A percentile compares a stretch with the other conserved stretches of the same genome.
These are phyloP conservation scores for Pheosia gnoma DNA, from an alignment of 2,888 invertebrate genomes.

Conservation along the genomic window DNA sequence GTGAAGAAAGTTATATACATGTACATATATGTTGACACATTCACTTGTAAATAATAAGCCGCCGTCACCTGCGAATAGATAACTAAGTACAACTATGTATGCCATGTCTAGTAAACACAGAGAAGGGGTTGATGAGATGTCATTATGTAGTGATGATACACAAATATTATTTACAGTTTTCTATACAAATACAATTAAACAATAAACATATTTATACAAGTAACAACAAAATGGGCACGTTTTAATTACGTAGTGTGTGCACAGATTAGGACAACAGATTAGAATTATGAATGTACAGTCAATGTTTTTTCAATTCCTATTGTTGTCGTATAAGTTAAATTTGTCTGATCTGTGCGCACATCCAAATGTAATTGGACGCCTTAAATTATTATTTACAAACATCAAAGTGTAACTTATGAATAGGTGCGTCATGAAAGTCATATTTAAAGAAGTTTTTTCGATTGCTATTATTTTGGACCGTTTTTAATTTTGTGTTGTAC, in stretches of 20 bases:
- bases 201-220: background rate
- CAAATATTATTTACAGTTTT: background rate
- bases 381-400: background rate
- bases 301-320: no score
- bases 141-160: background rate
- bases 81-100: background rate
- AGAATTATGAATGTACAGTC: no score
- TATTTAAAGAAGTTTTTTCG: no score
- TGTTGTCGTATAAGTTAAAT: background rate
- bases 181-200: background rate
- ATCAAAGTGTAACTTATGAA: background rate
- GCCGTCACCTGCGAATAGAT: slow-evolving; percentile 1
- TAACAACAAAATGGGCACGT: background rate
- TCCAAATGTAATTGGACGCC: background rate
- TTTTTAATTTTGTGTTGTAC: no score
- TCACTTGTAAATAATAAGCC: background rate
- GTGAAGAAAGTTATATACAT: background rate
- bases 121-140: background rate
- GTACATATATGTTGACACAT: background rate
- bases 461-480: no score
- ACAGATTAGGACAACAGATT: no score
- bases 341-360: background rate
- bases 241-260: no score
- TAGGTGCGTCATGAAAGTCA: no score
- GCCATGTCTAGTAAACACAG: background rate